These are phyloP conservation scores for Cotesia glomerata DNA, from an alignment of 1,140 invertebrate genomes.

Conservation along the genomic window DNA sequence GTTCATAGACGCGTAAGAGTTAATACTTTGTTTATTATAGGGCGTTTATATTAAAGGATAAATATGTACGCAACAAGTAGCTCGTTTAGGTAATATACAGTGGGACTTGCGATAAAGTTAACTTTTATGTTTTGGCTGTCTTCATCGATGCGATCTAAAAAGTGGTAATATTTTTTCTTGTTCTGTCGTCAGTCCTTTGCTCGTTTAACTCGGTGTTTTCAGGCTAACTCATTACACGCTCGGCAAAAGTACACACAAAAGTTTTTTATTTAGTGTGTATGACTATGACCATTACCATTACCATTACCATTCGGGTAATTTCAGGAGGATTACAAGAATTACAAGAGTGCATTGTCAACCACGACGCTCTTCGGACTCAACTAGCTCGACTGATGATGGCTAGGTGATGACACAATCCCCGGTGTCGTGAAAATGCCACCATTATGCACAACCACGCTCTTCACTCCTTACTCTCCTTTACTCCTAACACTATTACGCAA, in stretches of 20 bases:
- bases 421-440: slow-evolving; percentile 50
- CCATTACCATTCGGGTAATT: neutral
- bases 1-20: slow-evolving; percentile 24
- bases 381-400: slow-evolving; percentile 1
- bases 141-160: slow-evolving; percentile 4
- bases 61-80: too few species aligned
- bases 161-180: neutral
- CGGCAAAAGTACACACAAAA: too few species aligned
- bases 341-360: slow-evolving; percentile 41
- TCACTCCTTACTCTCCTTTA: neutral
- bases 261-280: too few species aligned
- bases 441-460: slow-evolving; percentile 43
- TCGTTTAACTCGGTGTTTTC: too few species aligned
- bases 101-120: neutral
- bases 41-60: neutral
- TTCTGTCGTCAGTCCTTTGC: neutral
- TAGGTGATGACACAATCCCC: slow-evolving; percentile 51
- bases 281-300: too few species aligned
- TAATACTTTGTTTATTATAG: too few species aligned
- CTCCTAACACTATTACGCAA: slow-evolving; percentile 14
- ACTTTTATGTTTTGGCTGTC: neutral
- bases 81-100: neutral
- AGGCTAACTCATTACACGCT: too few species aligned
- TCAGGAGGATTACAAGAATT: slow-evolving; percentile 32
- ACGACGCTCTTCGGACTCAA: slow-evolving; percentile 35